phyloP scores from a whole-genome alignment of 2,797 vertebrate species.

The Delichon dasypus region DNA sequence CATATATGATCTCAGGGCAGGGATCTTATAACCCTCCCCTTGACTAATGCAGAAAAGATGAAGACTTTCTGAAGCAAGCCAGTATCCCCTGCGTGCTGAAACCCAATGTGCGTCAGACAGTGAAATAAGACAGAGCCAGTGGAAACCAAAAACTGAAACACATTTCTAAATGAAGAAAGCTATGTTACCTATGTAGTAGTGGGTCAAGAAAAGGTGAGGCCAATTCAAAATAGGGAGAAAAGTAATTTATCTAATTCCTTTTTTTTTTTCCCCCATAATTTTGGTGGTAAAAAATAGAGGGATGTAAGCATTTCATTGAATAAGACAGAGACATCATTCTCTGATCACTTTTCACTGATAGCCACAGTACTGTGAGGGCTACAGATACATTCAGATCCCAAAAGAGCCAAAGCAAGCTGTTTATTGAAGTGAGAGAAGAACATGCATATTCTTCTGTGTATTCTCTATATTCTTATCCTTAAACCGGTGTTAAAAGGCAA shows the following conservation, averaged over 20 bases:
- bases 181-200: not conserved
- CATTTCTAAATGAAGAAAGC: slow-evolving; percentile 32
- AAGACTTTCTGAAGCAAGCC: slow-evolving; percentile 13
- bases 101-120: not conserved
- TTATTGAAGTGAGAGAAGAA: not conserved
- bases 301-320: not conserved
- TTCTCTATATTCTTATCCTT: not conserved
- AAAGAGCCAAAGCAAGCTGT: not conserved
- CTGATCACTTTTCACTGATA: not conserved
- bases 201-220: not conserved
- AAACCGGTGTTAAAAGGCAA: not conserved
- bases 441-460: not conserved
- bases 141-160: slow-evolving; percentile 17
- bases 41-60: not conserved
- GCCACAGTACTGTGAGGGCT: not conserved
- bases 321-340: not conserved
- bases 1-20: not conserved
- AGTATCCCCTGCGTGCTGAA: not conserved
- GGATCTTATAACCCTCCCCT: not conserved
- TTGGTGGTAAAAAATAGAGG: not conserved
- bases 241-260: not conserved
- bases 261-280: not conserved
- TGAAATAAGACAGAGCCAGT: not conserved
- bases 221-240: slow-evolving; percentile 6
- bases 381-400: not conserved